A percentile compares a stretch with the other conserved stretches of the same genome.
Conservation (phyloP, 2,797 vertebrate genomes). For the Coccyzus lansbergi region DNA sequence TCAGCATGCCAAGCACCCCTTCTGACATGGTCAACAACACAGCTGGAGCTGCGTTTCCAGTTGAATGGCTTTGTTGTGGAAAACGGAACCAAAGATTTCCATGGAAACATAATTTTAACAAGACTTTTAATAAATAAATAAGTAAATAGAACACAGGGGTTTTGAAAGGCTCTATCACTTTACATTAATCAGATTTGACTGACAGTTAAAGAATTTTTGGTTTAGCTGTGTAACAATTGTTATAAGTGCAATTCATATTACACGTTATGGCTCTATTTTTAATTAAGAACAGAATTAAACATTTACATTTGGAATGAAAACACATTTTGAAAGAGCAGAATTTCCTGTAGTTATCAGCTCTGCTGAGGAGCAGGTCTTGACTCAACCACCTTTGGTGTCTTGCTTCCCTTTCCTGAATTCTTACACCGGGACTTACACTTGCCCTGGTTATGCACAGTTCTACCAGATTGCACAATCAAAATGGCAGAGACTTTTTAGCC, state of each 20-base stretch:
- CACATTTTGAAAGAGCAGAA: neutral
- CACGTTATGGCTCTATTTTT: neutral
- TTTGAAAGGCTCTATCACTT: neutral
- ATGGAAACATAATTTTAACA: neutral
- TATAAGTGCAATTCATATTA: neutral
- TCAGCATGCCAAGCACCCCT: neutral
- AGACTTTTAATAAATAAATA: neutral
- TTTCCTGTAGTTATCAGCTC: neutral
- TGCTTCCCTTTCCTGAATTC: neutral
- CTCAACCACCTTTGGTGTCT: too few relatives aligned
- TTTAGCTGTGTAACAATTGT: neutral
- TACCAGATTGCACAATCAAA: neutral
- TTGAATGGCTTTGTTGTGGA: neutral
- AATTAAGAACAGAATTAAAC: neutral
- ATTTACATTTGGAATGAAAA: neutral
- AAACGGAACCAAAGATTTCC: neutral
- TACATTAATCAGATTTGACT: neutral
- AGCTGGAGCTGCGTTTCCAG: neutral
- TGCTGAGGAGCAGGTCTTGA: neutral
- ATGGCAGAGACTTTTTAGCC: neutral
- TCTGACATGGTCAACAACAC: neutral
- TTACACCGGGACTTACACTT: neutral
- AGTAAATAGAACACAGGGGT: neutral
- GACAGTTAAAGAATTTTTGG: neutral
- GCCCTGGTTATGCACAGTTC: neutral